Conservation (phyloP, 1,140 invertebrate species). For the Hyphantria cunea region DNA sequence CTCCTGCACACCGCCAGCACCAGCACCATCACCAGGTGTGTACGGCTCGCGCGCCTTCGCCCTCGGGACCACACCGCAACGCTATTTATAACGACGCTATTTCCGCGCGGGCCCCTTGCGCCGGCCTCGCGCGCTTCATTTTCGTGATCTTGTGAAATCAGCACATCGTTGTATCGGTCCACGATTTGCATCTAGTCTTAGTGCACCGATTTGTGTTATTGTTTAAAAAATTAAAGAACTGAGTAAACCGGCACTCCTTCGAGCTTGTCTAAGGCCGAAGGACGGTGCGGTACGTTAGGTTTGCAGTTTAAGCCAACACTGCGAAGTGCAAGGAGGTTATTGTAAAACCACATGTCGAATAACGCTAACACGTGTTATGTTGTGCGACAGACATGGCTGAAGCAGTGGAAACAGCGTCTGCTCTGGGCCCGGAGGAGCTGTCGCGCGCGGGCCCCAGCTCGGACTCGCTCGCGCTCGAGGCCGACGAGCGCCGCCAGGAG, state of each 20-base stretch:
- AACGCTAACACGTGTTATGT: background rate
- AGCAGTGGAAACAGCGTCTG: constrained; percentile 59
- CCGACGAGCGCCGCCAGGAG: constrained; percentile 84
- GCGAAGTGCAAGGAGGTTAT: too few relatives aligned
- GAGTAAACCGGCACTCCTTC: too few relatives aligned
- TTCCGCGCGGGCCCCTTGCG: constrained; percentile 7
- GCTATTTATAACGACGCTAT: constrained; percentile 17
- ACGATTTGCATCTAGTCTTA: too few relatives aligned
- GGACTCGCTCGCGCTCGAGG: constrained; percentile 83
- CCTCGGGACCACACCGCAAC: too few relatives aligned
- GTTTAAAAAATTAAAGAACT: too few relatives aligned
- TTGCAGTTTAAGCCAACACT: too few relatives aligned
- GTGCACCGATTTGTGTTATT: too few relatives aligned
- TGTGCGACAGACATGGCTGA: constrained; percentile 72
- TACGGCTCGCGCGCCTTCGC: background rate
- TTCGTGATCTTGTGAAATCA: background rate
- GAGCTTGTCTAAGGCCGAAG: too few relatives aligned
- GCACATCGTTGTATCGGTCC: background rate
- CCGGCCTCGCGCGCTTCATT: constrained; percentile 13
- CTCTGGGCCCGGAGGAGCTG: constrained; percentile 45
- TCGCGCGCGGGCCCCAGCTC: constrained; percentile 62
- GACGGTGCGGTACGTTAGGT: too few relatives aligned
- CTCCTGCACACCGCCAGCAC: background rate
- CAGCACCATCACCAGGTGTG: constrained; percentile 15
- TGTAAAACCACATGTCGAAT: too few relatives aligned